Percentiles rank a stretch among this genome's conserved stretches.
Evolutionary conservation across 2,797 vertebrate genomes (phyloP).

Genomic region (Dipus sagitta): DNA sequence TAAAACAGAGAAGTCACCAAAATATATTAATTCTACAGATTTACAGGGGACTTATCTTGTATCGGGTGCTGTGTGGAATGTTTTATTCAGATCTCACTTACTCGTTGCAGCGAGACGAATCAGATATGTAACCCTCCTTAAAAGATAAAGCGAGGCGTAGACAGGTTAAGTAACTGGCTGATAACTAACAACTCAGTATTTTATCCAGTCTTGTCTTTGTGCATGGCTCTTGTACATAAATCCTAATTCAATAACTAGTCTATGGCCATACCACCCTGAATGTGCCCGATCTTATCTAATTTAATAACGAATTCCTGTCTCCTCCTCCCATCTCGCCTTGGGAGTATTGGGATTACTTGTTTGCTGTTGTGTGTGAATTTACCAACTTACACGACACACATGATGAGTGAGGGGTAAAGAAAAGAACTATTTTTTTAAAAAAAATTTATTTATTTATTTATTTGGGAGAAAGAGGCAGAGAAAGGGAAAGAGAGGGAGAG

Average conservation of each 20-base stretch:
- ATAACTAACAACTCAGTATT: slow-evolving; percentile 26
- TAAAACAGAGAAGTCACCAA: slow-evolving; percentile 21
- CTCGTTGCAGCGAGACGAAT: background rate
- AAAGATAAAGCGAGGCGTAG: slow-evolving; percentile 14
- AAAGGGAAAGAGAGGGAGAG: too few relatives aligned
- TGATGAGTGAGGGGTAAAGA: slow-evolving; percentile 19
- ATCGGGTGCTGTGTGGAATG: background rate
- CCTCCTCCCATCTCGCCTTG: too few relatives aligned
- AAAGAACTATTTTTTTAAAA: background rate
- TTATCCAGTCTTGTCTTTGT: slow-evolving; percentile 50
- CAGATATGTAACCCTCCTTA: slow-evolving; percentile 53
- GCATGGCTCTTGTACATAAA: background rate
- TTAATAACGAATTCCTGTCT: too few relatives aligned
- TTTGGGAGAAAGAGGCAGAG: too few relatives aligned
- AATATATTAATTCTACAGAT: slow-evolving; percentile 32
- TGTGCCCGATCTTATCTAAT: background rate
- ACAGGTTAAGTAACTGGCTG: slow-evolving; percentile 54
- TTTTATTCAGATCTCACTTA: slow-evolving; percentile 18
- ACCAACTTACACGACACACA: background rate
- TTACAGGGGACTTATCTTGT: slow-evolving; percentile 14
- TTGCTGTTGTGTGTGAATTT: background rate
- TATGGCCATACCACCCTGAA: background rate
- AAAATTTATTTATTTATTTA: too few relatives aligned
- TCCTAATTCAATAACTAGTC: background rate
- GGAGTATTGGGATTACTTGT: too few relatives aligned